Evolutionary conservation across 2,888 invertebrate genomes (phyloP).

Genomic region (Acrobasis consociella): DNA sequence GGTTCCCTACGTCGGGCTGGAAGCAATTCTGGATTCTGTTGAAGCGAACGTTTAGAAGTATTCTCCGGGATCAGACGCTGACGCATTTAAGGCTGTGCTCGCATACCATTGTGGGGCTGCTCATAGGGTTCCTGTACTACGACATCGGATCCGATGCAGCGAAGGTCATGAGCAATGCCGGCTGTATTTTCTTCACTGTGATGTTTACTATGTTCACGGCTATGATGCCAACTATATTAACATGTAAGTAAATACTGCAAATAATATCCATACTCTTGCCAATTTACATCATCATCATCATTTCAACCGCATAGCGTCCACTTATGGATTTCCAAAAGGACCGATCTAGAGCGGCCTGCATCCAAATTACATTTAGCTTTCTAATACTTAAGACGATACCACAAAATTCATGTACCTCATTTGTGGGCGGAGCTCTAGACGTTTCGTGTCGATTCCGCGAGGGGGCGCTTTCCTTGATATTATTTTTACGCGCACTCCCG

Average conservation of each 20-base stretch:
- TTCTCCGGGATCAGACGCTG: constrained; percentile 92
- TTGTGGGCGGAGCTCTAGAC: no score
- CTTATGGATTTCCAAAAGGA: no score
- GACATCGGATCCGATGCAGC: constrained; percentile 96
- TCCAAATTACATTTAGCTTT: no score
- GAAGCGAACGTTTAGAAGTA: constrained; percentile 91
- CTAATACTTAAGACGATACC: no score
- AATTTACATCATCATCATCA: no score
- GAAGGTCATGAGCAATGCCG: constrained; percentile 97
- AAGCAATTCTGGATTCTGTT: constrained; percentile 94
- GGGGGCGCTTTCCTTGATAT: no score
- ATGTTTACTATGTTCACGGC: constrained; percentile 99
- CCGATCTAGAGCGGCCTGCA: no score
- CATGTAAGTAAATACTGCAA: constrained; percentile 87
- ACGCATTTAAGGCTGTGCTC: constrained; percentile 94
- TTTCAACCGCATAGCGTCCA: no score
- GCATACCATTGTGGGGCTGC: constrained; percentile 93
- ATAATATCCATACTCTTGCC: no score
- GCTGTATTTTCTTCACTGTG: constrained; percentile 97
- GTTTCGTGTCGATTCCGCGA: no score
- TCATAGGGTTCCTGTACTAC: constrained; percentile 96
- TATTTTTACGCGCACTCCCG: no score
- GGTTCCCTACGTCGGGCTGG: constrained; percentile 91
- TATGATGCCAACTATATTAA: constrained; percentile 99
- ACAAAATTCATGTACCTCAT: no score